Conservation (phyloP, 2,888 invertebrate genomes). For the Kryphioiulus occultus region DNA sequence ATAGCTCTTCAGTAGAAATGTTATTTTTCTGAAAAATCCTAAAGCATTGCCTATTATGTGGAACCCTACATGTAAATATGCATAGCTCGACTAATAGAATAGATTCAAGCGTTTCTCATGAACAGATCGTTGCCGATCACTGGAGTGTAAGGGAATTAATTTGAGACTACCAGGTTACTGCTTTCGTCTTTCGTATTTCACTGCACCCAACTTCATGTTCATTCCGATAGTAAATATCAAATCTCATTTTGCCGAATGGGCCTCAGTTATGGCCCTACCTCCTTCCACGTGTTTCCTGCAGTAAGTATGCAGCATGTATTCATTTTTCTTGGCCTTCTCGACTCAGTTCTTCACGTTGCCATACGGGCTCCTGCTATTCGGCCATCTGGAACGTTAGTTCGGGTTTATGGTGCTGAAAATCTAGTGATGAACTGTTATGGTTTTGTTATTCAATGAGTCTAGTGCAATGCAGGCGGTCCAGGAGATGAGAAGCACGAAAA, state of each 20-base stretch:
- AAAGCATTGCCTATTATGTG: too few relatives aligned
- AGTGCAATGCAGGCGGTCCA: constrained; percentile 20
- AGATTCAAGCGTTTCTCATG: background rate
- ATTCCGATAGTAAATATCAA: constrained; percentile 18
- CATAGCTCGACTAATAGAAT: too few relatives aligned
- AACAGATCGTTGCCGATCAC: background rate
- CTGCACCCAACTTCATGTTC: background rate
- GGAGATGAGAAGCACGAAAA: constrained; percentile 4
- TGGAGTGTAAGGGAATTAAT: background rate
- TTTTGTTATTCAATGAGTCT: constrained; percentile 43
- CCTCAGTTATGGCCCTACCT: background rate
- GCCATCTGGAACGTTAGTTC: constrained; percentile 46
- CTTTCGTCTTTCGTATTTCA: background rate
- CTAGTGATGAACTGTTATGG: constrained; percentile 49
- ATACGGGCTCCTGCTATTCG: constrained; percentile 12
- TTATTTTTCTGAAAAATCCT: too few relatives aligned
- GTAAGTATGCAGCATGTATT: background rate
- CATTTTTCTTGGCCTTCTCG: constrained; percentile 41
- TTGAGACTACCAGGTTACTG: background rate
- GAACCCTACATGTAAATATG: too few relatives aligned
- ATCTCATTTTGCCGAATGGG: constrained; percentile 30
- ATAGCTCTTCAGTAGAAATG: too few relatives aligned
- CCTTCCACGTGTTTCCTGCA: constrained; percentile 22
- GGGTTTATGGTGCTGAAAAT: constrained; percentile 49
- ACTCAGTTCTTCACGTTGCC: background rate